phyloP scores from a whole-genome alignment of 1,140 invertebrate genomes.

The Lethocerus indicus region DNA sequence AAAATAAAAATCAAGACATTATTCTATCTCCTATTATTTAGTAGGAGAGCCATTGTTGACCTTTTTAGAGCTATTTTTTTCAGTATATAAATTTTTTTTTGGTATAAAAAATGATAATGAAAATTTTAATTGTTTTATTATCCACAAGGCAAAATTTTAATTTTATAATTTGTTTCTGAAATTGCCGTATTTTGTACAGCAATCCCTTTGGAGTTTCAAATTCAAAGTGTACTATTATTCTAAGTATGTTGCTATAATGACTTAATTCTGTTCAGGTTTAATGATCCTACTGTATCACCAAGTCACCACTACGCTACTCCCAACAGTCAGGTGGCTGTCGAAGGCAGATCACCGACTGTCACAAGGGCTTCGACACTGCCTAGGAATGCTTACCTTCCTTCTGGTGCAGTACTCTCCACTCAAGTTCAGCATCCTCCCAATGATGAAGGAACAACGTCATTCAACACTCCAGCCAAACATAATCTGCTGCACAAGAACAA shows the following conservation, averaged over 20 bases:
- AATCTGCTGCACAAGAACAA: constrained; percentile 26
- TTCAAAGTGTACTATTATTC: background rate
- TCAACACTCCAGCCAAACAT: constrained; percentile 25
- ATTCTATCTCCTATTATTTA: too few species aligned
- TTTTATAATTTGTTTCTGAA: background rate
- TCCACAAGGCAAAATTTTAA: background rate
- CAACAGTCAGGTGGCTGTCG: background rate
- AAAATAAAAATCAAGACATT: too few species aligned
- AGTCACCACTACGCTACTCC: constrained; percentile 10
- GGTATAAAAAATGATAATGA: background rate
- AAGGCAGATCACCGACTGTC: constrained; percentile 29
- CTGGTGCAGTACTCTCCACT: constrained; percentile 29
- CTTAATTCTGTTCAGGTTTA: constrained; percentile 20
- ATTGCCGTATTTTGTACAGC: background rate
- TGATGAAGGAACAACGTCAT: constrained; percentile 25
- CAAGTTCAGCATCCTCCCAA: constrained; percentile 25
- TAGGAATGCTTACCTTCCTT: constrained; percentile 42
- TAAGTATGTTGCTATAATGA: background rate
- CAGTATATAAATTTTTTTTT: too few species aligned
- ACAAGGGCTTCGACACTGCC: constrained; percentile 47
- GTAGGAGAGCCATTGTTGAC: too few species aligned
- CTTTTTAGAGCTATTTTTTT: too few species aligned
- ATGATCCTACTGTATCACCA: constrained; percentile 26
- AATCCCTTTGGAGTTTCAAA: background rate
- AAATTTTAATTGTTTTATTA: background rate